Base-by-base conservation (phyloP, 2,797 vertebrate species). In the Rhodeus uyekii region DNA sequence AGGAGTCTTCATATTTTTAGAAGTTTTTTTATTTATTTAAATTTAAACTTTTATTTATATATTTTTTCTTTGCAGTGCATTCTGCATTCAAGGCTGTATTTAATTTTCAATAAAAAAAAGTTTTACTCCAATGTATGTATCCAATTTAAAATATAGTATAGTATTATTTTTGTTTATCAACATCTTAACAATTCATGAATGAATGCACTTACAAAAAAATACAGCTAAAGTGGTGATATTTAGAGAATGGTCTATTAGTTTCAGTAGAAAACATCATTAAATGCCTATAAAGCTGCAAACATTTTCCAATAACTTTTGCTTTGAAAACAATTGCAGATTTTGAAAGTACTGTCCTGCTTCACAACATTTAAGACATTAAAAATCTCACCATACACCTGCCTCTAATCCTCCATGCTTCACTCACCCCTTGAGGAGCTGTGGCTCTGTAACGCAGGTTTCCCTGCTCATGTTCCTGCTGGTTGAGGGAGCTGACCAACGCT, bases 401-500 rank as follows among this genome's bases (percentile, higher is more conserved):
- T 0, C 92, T 87, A 24, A 92, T 91, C 92, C 32, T 1, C n/a
- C 48, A 4, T 63, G 77, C 91, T 90, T 91, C 90, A 98, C 97
- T 93, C 90, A 95, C 95, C 1, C 95, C 92, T 86, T 94, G 96
- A 61, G 93, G 75, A 10, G 87, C 86, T 0, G 90, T 69, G 64
- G 94, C 85, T 3, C 94, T 92, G 87, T 95, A 96, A 88, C 94
- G 95, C 86, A 96, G 88, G 39, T 95, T 92, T 16, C 80, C 77
- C 60, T 96, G 96, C 83, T 97, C 97, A 0, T 92, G 93, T 88
- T 99, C 97, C 92, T 98, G 97, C 93, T 98, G 98, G 94, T 98
- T 98, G 87, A 99, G 97, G 44, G 96, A 96, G 88, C 96, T 95
- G 90, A 99, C 97, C 88, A 99, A 92, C n/a, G 96, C 96, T 94